Conservation (phyloP, 2,888 invertebrate genomes). For the Dioctria rufipes region DNA sequence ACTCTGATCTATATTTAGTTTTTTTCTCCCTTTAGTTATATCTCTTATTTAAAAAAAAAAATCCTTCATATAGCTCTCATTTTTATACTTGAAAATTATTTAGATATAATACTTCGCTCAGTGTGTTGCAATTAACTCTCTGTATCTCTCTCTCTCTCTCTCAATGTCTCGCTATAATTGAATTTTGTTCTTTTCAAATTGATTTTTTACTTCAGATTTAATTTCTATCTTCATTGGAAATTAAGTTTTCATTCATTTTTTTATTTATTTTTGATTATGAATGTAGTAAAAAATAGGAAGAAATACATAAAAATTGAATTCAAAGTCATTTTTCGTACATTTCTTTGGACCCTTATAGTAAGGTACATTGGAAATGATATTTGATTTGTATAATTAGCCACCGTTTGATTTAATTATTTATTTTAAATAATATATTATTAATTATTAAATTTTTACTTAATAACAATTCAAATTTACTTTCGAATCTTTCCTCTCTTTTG, state of each 20-base stretch:
- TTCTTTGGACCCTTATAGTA: slow-evolving; percentile 60
- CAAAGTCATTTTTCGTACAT: slow-evolving; percentile 45
- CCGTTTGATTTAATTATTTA: background rate
- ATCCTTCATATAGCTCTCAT: background rate
- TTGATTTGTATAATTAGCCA: slow-evolving; percentile 30
- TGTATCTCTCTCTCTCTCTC: slow-evolving; percentile 19
- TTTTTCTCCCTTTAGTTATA: background rate
- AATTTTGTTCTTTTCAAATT: slow-evolving; percentile 7
- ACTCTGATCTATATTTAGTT: background rate
- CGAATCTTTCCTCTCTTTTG: no score
- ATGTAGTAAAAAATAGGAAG: background rate
- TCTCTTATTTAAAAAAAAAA: background rate
- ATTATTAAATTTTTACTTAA: background rate
- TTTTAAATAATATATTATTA: background rate
- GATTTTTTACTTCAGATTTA: background rate
- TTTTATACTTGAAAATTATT: slow-evolving; percentile 16
- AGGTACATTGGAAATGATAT: slow-evolving; percentile 63
- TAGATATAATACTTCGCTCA: slow-evolving; percentile 27
- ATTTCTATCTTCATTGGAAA: background rate
- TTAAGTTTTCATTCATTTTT: background rate
- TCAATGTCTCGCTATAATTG: slow-evolving; percentile 29
- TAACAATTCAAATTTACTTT: background rate
- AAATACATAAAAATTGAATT: background rate
- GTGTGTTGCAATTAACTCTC: slow-evolving; percentile 36
- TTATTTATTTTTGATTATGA: background rate